A percentile compares a stretch with the other conserved stretches of the same genome.
phyloP scores from a whole-genome alignment of 2,888 invertebrate species.

The Rhamphomyia laevipes region DNA sequence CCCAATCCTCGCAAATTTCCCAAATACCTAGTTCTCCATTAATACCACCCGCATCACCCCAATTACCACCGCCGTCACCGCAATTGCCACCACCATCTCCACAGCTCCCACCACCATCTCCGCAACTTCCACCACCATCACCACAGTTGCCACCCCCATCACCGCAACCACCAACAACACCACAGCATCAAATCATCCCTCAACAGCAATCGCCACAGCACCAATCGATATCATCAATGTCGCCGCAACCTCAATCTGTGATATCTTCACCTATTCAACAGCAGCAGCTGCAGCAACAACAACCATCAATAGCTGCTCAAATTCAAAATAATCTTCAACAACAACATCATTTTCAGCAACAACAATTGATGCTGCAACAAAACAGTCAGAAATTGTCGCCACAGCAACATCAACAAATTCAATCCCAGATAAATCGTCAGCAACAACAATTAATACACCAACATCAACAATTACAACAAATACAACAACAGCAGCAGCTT shows the following conservation, averaged over 20 bases:
- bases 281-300: slow-evolving; percentile 20
- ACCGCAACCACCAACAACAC: slow-evolving; percentile 12
- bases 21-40: neutral
- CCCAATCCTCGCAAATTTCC: slow-evolving; percentile 5
- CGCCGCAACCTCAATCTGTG: slow-evolving; percentile 29
- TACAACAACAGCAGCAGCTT: slow-evolving; percentile 18
- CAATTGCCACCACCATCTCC: slow-evolving; percentile 12
- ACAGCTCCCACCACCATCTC: slow-evolving; percentile 8
- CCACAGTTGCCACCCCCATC: slow-evolving; percentile 13
- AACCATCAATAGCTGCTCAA: slow-evolving; percentile 20
- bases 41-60: slow-evolving; percentile 7
- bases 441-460: slow-evolving; percentile 18
- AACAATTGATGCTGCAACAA: slow-evolving; percentile 7
- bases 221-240: slow-evolving; percentile 26
- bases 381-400: slow-evolving; percentile 6
- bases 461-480: slow-evolving; percentile 19
- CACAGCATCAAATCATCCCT: slow-evolving; percentile 14
- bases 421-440: slow-evolving; percentile 5
- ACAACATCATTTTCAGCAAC: slow-evolving; percentile 8
- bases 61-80: slow-evolving; percentile 11
- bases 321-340: slow-evolving; percentile 4
- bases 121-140: slow-evolving; percentile 5
- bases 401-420: slow-evolving; percentile 10
- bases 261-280: slow-evolving; percentile 23
- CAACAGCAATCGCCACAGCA: slow-evolving; percentile 19